Percentiles rank a stretch among this genome's conserved stretches.
These are phyloP conservation scores for Brachyrhaphis roseni DNA, from an alignment of 2,797 vertebrate species.

Conservation along the genomic window DNA sequence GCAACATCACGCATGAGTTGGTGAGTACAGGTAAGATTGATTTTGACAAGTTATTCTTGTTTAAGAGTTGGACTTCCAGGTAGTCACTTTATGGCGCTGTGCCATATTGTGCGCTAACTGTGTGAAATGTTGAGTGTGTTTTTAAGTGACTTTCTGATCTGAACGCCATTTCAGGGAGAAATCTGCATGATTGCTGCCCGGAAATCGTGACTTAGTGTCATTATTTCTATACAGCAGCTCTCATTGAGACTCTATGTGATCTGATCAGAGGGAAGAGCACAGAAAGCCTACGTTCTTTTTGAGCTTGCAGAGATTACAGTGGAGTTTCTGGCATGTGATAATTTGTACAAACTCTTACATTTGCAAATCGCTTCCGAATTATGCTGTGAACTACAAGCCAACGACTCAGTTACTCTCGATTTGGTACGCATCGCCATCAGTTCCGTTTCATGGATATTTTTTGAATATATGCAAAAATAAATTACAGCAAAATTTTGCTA, in stretches of 20 bases:
- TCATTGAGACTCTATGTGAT: slow-evolving; percentile 40
- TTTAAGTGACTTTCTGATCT: slow-evolving; percentile 49
- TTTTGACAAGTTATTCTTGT: slow-evolving; percentile 25
- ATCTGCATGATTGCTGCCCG: slow-evolving; percentile 60
- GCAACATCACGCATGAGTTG: slow-evolving; percentile 30
- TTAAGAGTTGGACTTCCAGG: slow-evolving; percentile 4
- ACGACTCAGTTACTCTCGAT: background rate
- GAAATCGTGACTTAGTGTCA: slow-evolving; percentile 57
- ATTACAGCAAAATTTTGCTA: no score
- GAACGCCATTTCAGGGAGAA: slow-evolving; percentile 40
- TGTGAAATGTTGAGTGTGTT: slow-evolving; percentile 36
- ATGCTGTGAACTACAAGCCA: no score
- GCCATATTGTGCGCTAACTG: slow-evolving; percentile 20
- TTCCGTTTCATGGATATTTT: background rate
- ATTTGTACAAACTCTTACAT: slow-evolving; percentile 17
- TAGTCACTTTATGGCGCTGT: slow-evolving; percentile 11
- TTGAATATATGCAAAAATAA: background rate
- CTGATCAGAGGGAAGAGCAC: slow-evolving; percentile 52
- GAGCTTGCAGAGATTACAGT: slow-evolving; percentile 45
- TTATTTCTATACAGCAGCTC: slow-evolving; percentile 56
- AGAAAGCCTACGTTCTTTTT: slow-evolving; percentile 42
- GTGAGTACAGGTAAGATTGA: slow-evolving; percentile 34
- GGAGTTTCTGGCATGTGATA: slow-evolving; percentile 40
- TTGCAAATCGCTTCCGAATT: background rate
- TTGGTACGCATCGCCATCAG: background rate